Conservation (phyloP, 2,113 vertebrate species). For the Coryphaenoides rupestris region DNA sequence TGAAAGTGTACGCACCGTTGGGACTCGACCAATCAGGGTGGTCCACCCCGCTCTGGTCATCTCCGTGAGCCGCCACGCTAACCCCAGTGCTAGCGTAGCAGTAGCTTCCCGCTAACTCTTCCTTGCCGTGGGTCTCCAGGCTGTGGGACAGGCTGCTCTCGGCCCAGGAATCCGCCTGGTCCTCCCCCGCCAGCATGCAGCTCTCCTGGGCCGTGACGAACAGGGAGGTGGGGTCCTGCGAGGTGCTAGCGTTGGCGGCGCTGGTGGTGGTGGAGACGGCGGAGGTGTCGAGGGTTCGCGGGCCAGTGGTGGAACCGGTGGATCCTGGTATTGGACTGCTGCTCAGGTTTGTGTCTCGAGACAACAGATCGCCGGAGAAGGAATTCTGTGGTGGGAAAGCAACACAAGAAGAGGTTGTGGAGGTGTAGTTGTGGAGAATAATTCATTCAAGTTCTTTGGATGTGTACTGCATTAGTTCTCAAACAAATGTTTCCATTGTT, state of each 20-base stretch:
- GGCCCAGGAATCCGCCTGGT: slow-evolving; percentile 44
- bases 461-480: too few relatives aligned
- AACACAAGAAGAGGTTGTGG: neutral
- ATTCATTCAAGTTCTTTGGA: neutral
- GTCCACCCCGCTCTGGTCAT: neutral
- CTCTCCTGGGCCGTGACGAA: slow-evolving; percentile 60
- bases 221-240: slow-evolving; percentile 26
- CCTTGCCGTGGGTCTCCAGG: slow-evolving; percentile 40
- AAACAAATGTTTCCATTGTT: too few relatives aligned
- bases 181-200: slow-evolving; percentile 52
- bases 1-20: slow-evolving; percentile 45
- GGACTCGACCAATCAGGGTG: slow-evolving; percentile 19
- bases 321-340: slow-evolving; percentile 29
- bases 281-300: neutral
- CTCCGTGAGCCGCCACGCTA: neutral
- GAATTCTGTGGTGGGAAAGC: slow-evolving; percentile 18
- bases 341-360: slow-evolving; percentile 7
- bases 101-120: slow-evolving; percentile 63
- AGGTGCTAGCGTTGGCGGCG: neutral
- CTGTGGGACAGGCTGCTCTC: slow-evolving; percentile 42
- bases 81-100: slow-evolving; percentile 28
- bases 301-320: neutral
- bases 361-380: slow-evolving; percentile 17
- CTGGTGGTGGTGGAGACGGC: neutral
- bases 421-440: neutral